Base-by-base conservation (phyloP, 2,797 vertebrate genomes). In the Sebastes flavidus region DNA sequence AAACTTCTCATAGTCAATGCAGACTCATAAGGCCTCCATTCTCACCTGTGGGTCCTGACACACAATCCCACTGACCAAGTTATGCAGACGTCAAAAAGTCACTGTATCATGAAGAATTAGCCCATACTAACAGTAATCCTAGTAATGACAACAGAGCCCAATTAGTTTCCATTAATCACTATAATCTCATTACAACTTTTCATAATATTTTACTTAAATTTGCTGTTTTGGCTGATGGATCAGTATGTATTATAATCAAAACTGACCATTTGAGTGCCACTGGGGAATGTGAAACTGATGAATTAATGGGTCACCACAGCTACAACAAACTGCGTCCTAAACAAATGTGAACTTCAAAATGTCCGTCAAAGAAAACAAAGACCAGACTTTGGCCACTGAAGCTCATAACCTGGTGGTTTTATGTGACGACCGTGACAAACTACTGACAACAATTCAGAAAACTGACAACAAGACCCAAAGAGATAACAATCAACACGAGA, bases 121-220 rank as follows among this genome's bases (percentile, higher is more conserved):
- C 34, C 71, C 38, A n/a, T 59, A 70, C 67, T 63, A 32, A 77
- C 14, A 74, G 14, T 63, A 75, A 70, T 79, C 72, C 38, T 69
- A 34, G 69, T 62, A 75, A 78, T 78, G 67, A 82, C 75, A 92
- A 88, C 81, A 91, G n/a, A 90, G 66, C 42, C 75, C 86, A 90
- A 91, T 87, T 88, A 87, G 70, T 81, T 65, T 76, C 67, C 59
- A 88, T 89, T 72, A 92, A 81, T 88, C 78, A 83, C 63, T 59
- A 1, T 87, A 81, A 85, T 87, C 77, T 72, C 52, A 72, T 84
- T 27, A 76, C 8, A 70, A 22, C 71, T 11, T 80, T 78, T 72
- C 65, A 46, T 38, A 75, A 81, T 78, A 84, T 81, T 84, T 83
- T 8, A 69, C 27, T 13, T 32, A 63, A 55, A 12, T 77, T 77